Evolutionary conservation across 1,140 invertebrate genomes (phyloP).

Genomic region (Hypothenemus hampei): DNA sequence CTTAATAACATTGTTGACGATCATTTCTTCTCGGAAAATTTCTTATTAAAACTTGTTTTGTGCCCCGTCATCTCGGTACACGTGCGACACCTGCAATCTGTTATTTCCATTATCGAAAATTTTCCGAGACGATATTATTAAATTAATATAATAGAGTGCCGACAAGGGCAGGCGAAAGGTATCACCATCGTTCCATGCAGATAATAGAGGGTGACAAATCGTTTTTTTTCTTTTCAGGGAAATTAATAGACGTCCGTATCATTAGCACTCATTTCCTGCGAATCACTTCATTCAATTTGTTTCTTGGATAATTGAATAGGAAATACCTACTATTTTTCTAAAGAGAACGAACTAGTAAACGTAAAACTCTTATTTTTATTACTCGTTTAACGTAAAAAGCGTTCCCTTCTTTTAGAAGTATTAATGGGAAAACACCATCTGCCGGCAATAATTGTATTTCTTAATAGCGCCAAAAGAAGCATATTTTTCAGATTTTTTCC

Average conservation of each 20-base stretch:
- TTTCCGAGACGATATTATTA: slow-evolving; percentile 8
- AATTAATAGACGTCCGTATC: slow-evolving; percentile 5
- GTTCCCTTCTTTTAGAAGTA: not conserved
- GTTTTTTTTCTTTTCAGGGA: slow-evolving; percentile 1
- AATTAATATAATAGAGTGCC: slow-evolving; percentile 15
- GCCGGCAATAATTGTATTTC: not conserved
- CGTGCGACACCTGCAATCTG: slow-evolving; percentile 24
- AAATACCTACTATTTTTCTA: not conserved
- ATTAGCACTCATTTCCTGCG: not conserved
- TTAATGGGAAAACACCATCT: slow-evolving; percentile 1
- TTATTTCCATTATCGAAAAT: slow-evolving; percentile 15
- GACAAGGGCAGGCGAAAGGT: not conserved
- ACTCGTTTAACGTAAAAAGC: not conserved
- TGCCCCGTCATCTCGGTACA: slow-evolving; percentile 32
- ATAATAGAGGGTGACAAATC: slow-evolving; percentile 6
- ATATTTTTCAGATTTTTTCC: not conserved
- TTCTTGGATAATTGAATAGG: no score
- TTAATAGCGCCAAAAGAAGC: not conserved
- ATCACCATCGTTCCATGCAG: slow-evolving; percentile 3
- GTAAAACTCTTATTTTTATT: not conserved
- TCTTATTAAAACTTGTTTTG: slow-evolving; percentile 36
- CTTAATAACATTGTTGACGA: no score
- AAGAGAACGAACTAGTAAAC: slow-evolving; percentile 1
- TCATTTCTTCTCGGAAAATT: no score
- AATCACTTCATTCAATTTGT: slow-evolving; percentile 4